phyloP scores from a whole-genome alignment of 2,797 vertebrate genomes.

The Anableps anableps region DNA sequence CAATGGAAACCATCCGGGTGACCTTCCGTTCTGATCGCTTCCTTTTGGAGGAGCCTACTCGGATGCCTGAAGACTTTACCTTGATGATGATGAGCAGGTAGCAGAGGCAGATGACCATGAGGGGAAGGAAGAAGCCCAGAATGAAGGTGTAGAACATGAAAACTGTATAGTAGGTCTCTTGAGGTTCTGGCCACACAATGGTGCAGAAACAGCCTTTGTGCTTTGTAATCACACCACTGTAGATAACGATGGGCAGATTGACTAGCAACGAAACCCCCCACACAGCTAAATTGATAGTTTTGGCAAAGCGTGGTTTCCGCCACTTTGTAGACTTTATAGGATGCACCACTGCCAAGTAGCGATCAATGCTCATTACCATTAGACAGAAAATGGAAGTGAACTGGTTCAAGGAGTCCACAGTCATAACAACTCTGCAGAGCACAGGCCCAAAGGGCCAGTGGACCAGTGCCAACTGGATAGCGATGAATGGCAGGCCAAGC shows the following conservation, averaged over 20 bases:
- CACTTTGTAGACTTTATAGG: conserved; percentile 95
- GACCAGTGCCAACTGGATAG: conserved; percentile 93
- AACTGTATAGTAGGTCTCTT: conserved; percentile 92
- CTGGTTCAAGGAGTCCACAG: conserved; percentile 95
- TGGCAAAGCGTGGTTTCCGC: conserved; percentile 92
- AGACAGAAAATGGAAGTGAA: conserved; percentile 98
- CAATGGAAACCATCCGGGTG: conserved; percentile 96
- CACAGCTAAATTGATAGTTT: conserved; percentile 90
- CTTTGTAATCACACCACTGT: conserved; percentile 88
- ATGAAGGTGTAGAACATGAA: conserved; percentile 97
- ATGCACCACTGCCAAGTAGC: conserved; percentile 96
- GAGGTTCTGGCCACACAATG: conserved; percentile 95
- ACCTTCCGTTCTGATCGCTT: conserved; percentile 95
- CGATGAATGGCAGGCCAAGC: conserved; percentile 94
- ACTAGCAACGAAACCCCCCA: conserved; percentile 93
- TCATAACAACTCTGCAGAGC: conserved; percentile 94
- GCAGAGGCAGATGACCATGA: conserved; percentile 95
- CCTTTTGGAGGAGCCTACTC: conserved; percentile 93
- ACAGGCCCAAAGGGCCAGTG: conserved; percentile 96
- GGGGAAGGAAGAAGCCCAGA: conserved; percentile 93
- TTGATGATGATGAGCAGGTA: conserved; percentile 97
- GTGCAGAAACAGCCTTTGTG: conserved; percentile 88
- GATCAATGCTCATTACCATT: conserved; percentile 95
- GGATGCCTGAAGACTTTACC: conserved; percentile 92
- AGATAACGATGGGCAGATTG: conserved; percentile 95